These are phyloP conservation scores for Drosophila nikananu DNA, from an alignment of 1,140 invertebrate species.

Conservation along the genomic window DNA sequence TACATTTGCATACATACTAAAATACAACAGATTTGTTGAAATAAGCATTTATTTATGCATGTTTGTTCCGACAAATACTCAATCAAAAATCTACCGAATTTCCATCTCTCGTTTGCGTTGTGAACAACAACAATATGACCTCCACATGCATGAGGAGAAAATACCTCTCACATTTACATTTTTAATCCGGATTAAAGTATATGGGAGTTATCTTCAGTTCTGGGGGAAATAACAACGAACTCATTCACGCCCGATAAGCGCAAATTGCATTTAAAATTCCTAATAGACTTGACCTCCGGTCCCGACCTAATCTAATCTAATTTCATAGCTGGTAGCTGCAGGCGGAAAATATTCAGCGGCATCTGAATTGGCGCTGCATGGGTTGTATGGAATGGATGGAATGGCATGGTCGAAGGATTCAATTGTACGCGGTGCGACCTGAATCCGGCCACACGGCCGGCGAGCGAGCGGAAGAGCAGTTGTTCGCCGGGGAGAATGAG, in stretches of 20 bases:
- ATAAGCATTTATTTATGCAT: not conserved
- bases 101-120: not conserved
- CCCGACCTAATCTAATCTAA: constrained; percentile 55
- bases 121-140: too few species aligned
- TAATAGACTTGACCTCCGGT: constrained; percentile 17
- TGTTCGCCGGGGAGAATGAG: constrained; percentile 15
- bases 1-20: not conserved
- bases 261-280: constrained; percentile 77
- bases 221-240: not conserved
- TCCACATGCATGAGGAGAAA: not conserved
- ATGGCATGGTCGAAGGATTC: constrained; percentile 46
- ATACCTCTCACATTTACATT: not conserved
- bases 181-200: not conserved
- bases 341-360: constrained; percentile 32
- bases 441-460: constrained; percentile 27
- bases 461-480: constrained; percentile 10
- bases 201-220: not conserved
- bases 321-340: constrained; percentile 46
- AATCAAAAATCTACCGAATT: not conserved
- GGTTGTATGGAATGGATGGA: not conserved
- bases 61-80: not conserved
- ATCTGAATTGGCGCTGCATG: constrained; percentile 32
- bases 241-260: constrained; percentile 15
- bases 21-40: not conserved
- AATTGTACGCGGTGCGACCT: constrained; percentile 56